A percentile compares a stretch with the other conserved stretches of the same genome.
Conservation (phyloP, 2,113 vertebrate genomes). For the Thinocorus orbignyianus region DNA sequence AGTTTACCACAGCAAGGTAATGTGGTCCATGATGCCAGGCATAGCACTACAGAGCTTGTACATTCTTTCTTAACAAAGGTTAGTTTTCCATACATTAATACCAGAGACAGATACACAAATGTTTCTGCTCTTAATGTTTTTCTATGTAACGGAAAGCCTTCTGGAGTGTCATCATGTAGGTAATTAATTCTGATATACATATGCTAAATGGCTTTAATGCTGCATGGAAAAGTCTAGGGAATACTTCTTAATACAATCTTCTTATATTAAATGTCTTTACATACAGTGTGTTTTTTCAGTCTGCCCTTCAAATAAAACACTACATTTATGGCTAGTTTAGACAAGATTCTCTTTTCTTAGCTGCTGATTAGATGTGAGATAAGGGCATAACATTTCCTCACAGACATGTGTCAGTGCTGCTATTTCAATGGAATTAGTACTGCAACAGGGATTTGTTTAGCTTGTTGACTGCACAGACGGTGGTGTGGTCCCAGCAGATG, state of each 20-base stretch:
- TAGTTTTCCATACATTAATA: neutral
- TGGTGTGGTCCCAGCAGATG: neutral
- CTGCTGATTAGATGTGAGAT: neutral
- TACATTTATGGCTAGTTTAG: neutral
- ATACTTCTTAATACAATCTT: neutral
- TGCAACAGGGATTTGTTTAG: neutral
- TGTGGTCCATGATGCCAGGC: neutral
- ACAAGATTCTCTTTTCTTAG: neutral
- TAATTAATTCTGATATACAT: neutral
- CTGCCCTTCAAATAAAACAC: neutral
- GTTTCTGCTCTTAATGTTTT: neutral
- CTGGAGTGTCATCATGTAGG: neutral
- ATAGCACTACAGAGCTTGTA: neutral
- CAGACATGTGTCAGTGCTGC: neutral
- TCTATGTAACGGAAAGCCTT: neutral
- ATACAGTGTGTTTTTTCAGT: neutral
- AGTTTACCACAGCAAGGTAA: neutral
- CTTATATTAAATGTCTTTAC: neutral
- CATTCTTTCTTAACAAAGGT: neutral
- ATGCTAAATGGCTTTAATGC: neutral
- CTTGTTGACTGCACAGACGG: neutral
- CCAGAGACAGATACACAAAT: neutral
- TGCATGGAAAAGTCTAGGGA: neutral
- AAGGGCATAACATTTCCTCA: neutral
- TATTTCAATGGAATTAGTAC: neutral